phyloP scores from a whole-genome alignment of 1,140 invertebrate species.

The Sipha flava region DNA sequence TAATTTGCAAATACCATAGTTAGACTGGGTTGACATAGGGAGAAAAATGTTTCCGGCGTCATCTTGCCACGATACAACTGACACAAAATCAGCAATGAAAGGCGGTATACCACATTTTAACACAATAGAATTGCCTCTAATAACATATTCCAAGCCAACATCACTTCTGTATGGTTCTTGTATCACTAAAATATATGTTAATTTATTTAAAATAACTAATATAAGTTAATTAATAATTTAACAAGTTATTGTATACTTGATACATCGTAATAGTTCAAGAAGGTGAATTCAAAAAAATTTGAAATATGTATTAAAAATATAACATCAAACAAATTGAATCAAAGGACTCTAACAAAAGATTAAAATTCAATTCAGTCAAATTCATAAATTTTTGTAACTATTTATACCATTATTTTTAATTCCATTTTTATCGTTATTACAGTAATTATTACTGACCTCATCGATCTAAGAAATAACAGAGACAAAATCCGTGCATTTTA shows the following conservation, averaged over 20 bases:
- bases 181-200: constrained; percentile 57
- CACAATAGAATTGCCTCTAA: constrained; percentile 82
- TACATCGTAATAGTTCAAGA: no score
- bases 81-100: constrained; percentile 84
- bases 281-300: no score
- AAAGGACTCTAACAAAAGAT: neutral
- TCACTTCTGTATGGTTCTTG: constrained; percentile 81
- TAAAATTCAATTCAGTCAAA: neutral
- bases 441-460: constrained; percentile 55
- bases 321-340: no score
- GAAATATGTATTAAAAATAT: no score
- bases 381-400: neutral
- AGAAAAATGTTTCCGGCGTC: constrained; percentile 26
- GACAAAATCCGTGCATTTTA: constrained; percentile 88
- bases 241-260: no score
- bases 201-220: neutral
- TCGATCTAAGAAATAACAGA: constrained; percentile 81
- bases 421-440: neutral
- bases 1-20: constrained; percentile 23
- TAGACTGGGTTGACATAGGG: neutral
- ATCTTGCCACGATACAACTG: constrained; percentile 72
- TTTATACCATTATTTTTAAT: neutral
- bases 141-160: constrained; percentile 88
- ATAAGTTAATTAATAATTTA: no score
- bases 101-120: constrained; percentile 86